Conservation (phyloP, 1,140 invertebrate species). For the Drosophila ohnishii region DNA sequence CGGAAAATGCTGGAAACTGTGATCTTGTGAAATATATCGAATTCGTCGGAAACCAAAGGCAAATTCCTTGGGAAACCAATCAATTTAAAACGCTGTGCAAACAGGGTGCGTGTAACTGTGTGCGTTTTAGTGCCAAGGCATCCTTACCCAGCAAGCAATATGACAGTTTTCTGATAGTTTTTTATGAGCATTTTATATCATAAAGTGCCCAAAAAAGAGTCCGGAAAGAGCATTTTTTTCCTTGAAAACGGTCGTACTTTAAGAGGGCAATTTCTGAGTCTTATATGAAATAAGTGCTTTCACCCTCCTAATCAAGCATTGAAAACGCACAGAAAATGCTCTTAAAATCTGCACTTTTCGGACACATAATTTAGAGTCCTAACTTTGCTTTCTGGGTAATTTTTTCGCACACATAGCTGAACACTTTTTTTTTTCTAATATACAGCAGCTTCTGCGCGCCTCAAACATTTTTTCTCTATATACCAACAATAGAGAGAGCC, state of each 20-base stretch:
- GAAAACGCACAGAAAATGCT: too few relatives aligned
- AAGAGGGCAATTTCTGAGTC: too few relatives aligned
- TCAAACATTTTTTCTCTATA: conserved; percentile 73
- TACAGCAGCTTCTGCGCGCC: conserved; percentile 37
- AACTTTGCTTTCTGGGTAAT: conserved; percentile 11
- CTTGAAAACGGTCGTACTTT: too few relatives aligned
- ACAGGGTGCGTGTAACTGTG: conserved; percentile 68
- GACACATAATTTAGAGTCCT: too few relatives aligned
- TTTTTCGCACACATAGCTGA: conserved; percentile 67
- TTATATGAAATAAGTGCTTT: too few relatives aligned
- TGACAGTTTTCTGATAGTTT: too few relatives aligned
- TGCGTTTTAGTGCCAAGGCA: conserved; percentile 19
- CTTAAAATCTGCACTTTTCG: too few relatives aligned
- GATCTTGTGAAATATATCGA: conserved; percentile 42
- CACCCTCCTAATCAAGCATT: too few relatives aligned
- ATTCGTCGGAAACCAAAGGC: conserved; percentile 21
- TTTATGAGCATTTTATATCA: too few relatives aligned
- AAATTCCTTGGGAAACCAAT: conserved; percentile 54
- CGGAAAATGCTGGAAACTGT: conserved; percentile 47
- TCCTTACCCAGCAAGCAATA: too few relatives aligned
- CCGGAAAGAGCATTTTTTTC: too few relatives aligned
- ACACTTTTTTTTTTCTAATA: conserved; percentile 54
- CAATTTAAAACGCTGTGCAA: conserved; percentile 68
- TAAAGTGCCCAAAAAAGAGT: too few relatives aligned
- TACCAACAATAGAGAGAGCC: conserved; percentile 72